Conservation (phyloP, 2,113 vertebrate species). For the Pogona vitticeps region DNA sequence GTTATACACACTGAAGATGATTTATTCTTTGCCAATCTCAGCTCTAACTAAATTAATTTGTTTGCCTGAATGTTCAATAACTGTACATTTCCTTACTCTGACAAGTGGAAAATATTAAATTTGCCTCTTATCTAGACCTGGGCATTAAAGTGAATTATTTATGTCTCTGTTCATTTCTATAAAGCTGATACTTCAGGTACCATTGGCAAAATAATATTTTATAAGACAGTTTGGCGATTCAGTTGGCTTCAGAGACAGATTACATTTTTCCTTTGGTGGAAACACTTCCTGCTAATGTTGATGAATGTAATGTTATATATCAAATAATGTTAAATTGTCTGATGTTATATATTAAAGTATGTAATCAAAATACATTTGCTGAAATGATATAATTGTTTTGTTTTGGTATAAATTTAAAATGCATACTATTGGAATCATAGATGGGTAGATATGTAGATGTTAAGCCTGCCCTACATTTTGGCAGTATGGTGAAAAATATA, state of each 20-base stretch:
- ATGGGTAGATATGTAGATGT: not conserved
- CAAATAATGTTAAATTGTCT: not conserved
- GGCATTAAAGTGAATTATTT: conserved; percentile 22
- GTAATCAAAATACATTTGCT: not conserved
- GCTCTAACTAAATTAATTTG: conserved; percentile 18
- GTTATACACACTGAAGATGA: not conserved
- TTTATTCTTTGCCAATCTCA: not conserved
- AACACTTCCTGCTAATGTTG: not conserved
- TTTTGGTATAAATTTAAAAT: not conserved
- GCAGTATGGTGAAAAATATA: not conserved
- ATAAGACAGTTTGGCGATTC: not conserved
- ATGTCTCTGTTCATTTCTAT: conserved; percentile 12
- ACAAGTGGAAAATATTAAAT: conserved; percentile 23
- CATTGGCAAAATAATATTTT: conserved; percentile 15
- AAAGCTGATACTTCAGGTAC: conserved; percentile 7
- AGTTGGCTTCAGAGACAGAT: not conserved
- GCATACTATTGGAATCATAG: not conserved
- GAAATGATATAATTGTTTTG: not conserved
- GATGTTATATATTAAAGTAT: not conserved
- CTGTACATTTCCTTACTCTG: conserved; percentile 6
- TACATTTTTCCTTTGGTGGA: not conserved
- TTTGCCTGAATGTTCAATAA: conserved; percentile 15
- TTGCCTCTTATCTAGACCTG: not conserved
- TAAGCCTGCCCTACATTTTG: not conserved
- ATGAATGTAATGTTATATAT: not conserved